phyloP scores from a whole-genome alignment of 2,113 vertebrate genomes.

The Pomatorhinus ruficollis region DNA sequence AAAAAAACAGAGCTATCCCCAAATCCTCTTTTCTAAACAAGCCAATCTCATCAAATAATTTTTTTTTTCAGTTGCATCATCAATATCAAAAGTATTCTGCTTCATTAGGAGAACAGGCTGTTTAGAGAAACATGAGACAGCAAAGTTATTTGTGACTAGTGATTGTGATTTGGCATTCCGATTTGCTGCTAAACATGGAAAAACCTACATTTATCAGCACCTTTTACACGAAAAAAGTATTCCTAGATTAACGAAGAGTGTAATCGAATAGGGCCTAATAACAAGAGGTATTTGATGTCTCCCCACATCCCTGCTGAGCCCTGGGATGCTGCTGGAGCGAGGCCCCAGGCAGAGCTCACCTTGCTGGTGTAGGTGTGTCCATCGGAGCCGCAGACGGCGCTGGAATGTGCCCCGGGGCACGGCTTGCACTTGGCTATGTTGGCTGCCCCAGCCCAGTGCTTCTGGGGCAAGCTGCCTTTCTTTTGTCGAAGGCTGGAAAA shows the following conservation, averaged over 20 bases:
- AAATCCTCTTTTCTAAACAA: not conserved
- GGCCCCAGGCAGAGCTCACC: not conserved
- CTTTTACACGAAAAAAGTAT: not conserved
- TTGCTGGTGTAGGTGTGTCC: conserved; percentile 48
- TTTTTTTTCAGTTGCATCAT: not conserved
- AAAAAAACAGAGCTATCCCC: not conserved
- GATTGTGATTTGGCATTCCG: not conserved
- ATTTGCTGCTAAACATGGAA: not conserved
- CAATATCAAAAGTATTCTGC: not conserved
- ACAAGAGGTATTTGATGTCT: accelerated
- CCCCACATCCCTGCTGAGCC: not conserved
- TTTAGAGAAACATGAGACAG: not conserved
- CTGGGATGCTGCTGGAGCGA: accelerated
- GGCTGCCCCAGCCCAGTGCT: conserved; percentile 78
- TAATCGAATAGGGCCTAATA: not conserved
- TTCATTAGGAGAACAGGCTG: not conserved
- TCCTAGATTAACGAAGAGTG: accelerated
- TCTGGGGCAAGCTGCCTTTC: conserved; percentile 77
- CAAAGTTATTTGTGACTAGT: not conserved
- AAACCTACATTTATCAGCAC: not conserved
- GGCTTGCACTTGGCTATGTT: conserved; percentile 84
- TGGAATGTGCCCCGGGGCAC: conserved; percentile 71
- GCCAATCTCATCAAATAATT: not conserved
- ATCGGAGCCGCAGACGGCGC: conserved; percentile 82
- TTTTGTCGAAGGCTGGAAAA: conserved; percentile 74